phyloP scores from a whole-genome alignment of 2,888 invertebrate species.

The Phaonia tiefii region DNA sequence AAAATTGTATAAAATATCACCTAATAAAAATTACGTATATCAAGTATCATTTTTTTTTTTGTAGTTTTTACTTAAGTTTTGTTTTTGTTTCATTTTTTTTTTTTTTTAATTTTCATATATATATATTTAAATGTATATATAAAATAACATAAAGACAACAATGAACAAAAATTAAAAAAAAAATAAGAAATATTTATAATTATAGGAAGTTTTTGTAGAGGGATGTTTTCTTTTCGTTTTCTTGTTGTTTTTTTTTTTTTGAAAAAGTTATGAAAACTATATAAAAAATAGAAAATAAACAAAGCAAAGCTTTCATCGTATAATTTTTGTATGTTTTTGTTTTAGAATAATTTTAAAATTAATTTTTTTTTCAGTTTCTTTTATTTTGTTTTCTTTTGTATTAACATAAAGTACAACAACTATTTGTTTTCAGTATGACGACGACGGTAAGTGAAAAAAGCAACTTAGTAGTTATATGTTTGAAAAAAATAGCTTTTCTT shows the following conservation, averaged over 20 bases:
- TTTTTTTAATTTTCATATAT: conserved; percentile 30
- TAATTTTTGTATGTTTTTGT: conserved; percentile 63
- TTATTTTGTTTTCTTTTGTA: conserved; percentile 65
- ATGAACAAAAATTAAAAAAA: conserved; percentile 72
- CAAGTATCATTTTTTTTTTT: conserved; percentile 72
- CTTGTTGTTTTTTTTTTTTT: conserved; percentile 5
- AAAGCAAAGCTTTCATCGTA: conserved; percentile 71
- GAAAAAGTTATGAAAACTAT: conserved; percentile 36
- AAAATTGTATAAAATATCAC: conserved; percentile 73
- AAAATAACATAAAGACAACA: conserved; percentile 75
- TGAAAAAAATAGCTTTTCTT: conserved; percentile 74
- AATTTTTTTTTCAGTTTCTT: conserved; percentile 66
- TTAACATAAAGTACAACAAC: conserved; percentile 70
- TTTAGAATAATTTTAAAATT: conserved; percentile 72
- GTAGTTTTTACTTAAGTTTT: conserved; percentile 57
- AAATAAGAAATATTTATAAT: conserved; percentile 49
- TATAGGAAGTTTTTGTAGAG: conserved; percentile 59
- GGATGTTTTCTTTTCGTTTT: conserved; percentile 44
- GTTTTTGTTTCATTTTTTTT: conserved; percentile 67
- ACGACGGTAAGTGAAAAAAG: conserved; percentile 71
- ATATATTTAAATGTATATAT: conserved; percentile 40
- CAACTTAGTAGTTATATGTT: conserved; percentile 68
- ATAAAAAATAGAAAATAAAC: conserved; percentile 65
- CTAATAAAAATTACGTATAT: conserved; percentile 79
- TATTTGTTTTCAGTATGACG: conserved; percentile 60